phyloP scores from a whole-genome alignment of 2,888 invertebrate species.

The Abrostola triplasia region DNA sequence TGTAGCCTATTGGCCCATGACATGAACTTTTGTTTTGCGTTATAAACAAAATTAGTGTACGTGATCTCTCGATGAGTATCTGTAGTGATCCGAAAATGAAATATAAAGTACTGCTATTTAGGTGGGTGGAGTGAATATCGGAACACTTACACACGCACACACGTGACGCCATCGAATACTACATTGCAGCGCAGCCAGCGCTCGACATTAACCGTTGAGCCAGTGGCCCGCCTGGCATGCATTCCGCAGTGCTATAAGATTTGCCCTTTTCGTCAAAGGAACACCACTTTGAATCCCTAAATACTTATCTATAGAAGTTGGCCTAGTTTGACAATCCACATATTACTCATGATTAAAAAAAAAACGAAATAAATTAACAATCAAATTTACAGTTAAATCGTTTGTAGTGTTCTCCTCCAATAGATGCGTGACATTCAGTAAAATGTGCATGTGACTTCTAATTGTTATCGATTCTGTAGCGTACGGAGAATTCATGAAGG shows the following conservation, averaged over 20 bases:
- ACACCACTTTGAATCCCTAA: not conserved
- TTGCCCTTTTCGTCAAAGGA: not conserved
- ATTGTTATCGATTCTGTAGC: too few relatives aligned
- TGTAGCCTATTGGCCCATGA: too few relatives aligned
- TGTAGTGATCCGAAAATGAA: too few relatives aligned
- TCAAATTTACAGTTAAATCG: too few relatives aligned
- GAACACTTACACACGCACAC: slow-evolving; percentile 1
- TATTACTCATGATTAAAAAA: too few relatives aligned
- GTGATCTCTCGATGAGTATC: too few relatives aligned
- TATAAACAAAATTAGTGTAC: not conserved
- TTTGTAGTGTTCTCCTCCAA: too few relatives aligned
- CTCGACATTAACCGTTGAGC: slow-evolving; percentile 5
- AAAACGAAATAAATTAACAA: too few relatives aligned
- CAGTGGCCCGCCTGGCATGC: slow-evolving; percentile 6
- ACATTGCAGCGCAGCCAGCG: not conserved
- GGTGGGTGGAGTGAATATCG: slow-evolving; percentile 1
- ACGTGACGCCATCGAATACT: not conserved
- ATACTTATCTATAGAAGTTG: not conserved
- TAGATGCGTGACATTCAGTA: too few relatives aligned
- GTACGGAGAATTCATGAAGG: too few relatives aligned
- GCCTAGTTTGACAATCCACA: not conserved
- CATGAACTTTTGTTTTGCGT: too few relatives aligned
- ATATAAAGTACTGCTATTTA: not conserved
- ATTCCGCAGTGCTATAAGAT: not conserved
- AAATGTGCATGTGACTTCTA: too few relatives aligned